phyloP scores from a whole-genome alignment of 2,113 vertebrate species.

The Felis chaus region DNA sequence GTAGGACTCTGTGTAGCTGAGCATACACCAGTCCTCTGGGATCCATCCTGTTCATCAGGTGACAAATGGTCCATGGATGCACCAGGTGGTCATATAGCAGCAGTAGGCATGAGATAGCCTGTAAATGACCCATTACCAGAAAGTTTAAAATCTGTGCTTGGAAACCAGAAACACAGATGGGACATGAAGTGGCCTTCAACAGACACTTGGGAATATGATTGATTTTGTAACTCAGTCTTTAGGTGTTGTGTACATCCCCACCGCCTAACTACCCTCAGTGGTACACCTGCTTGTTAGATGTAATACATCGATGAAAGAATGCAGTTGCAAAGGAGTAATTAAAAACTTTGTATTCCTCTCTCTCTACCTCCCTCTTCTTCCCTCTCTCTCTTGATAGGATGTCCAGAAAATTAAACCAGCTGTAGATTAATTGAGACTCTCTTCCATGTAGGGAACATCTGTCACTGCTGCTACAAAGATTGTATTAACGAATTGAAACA shows the following conservation, averaged over 20 bases:
- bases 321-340: constrained; percentile 36
- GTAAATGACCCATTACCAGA: constrained; percentile 43
- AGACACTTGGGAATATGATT: constrained; percentile 11
- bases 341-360: constrained; percentile 36
- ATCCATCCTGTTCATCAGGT: constrained; percentile 33
- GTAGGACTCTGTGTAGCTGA: background rate
- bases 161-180: constrained; percentile 43
- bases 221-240: background rate
- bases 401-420: constrained; percentile 72
- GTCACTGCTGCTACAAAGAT: constrained; percentile 53
- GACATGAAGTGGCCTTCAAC: background rate
- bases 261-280: background rate
- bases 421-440: constrained; percentile 70
- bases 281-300: constrained; percentile 36
- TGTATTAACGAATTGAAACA: constrained; percentile 68
- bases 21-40: background rate
- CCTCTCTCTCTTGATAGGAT: constrained; percentile 62
- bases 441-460: constrained; percentile 77
- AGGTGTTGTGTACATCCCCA: background rate
- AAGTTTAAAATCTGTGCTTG: constrained; percentile 1
- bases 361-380: constrained; percentile 37
- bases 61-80: constrained; percentile 24
- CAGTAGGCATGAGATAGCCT: background rate
- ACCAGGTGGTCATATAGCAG: constrained; percentile 55
- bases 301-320: constrained; percentile 26